These are phyloP conservation scores for Pachydiplax longipennis DNA, from an alignment of 2,888 invertebrate genomes.

Conservation along the genomic window DNA sequence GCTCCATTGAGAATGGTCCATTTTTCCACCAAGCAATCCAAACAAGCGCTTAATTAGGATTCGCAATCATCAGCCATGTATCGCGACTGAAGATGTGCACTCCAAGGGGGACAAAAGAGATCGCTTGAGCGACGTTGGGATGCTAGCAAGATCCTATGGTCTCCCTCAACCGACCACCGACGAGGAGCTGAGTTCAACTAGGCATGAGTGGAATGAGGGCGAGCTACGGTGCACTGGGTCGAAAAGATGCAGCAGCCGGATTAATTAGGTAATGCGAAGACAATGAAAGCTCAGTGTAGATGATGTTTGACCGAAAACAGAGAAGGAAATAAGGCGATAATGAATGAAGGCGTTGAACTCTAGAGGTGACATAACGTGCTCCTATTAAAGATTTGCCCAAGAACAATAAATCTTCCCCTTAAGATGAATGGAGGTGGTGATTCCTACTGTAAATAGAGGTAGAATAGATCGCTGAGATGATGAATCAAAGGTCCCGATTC, in stretches of 20 bases:
- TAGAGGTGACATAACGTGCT: neutral
- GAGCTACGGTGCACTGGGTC: neutral
- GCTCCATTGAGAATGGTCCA: too few species aligned
- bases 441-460: too few species aligned
- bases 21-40: neutral
- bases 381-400: neutral
- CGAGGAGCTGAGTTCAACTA: neutral
- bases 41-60: constrained; percentile 9
- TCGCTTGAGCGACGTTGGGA: neutral
- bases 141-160: neutral
- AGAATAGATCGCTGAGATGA: too few species aligned
- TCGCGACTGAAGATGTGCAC: neutral
- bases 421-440: too few species aligned
- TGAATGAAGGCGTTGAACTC: neutral
- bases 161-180: neutral
- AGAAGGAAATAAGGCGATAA: neutral
- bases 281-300: neutral
- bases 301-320: neutral
- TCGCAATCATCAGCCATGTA: neutral
- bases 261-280: neutral
- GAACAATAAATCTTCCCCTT: neutral
- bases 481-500: too few species aligned
- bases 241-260: neutral
- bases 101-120: neutral
- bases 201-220: neutral